phyloP scores from a whole-genome alignment of 2,888 invertebrate genomes.

The Erebia palarica region DNA sequence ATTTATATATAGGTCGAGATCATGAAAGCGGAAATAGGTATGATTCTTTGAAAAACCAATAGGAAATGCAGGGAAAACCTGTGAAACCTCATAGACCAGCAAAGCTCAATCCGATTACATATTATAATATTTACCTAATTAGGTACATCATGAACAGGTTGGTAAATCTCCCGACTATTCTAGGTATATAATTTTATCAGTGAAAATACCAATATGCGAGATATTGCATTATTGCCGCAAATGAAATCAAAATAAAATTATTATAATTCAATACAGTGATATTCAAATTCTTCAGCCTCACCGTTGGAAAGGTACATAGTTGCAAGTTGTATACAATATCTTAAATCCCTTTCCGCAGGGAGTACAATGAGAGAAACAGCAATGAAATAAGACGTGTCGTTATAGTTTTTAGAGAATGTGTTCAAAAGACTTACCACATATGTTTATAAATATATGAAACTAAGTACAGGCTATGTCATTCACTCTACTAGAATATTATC shows the following conservation, averaged over 20 bases:
- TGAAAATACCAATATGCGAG: conserved; percentile 5
- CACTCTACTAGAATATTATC: background rate
- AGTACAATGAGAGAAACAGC: no score
- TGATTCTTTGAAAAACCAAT: conserved; percentile 9
- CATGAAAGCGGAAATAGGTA: background rate
- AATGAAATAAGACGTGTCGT: no score
- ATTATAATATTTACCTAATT: conserved; percentile 11
- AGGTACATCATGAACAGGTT: conserved; percentile 4
- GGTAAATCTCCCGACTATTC: conserved; percentile 18
- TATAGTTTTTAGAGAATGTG: no score
- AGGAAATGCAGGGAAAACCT: background rate
- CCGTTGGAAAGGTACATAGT: no score
- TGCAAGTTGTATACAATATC: no score
- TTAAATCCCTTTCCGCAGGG: no score
- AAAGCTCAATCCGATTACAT: conserved; percentile 7
- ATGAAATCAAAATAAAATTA: conserved; percentile 10
- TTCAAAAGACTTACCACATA: no score
- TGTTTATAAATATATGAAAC: no score
- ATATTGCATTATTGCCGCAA: conserved; percentile 8
- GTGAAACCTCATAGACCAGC: conserved; percentile 4
- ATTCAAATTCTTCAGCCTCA: background rate
- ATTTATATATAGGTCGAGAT: no score
- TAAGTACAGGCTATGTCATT: background rate
- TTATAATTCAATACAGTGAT: background rate
- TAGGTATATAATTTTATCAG: no score